Evolutionary conservation across 2,797 vertebrate genomes (phyloP), one percentile per base, ranked within the genome.

Genomic region (Sebastes flavidus): DNA sequence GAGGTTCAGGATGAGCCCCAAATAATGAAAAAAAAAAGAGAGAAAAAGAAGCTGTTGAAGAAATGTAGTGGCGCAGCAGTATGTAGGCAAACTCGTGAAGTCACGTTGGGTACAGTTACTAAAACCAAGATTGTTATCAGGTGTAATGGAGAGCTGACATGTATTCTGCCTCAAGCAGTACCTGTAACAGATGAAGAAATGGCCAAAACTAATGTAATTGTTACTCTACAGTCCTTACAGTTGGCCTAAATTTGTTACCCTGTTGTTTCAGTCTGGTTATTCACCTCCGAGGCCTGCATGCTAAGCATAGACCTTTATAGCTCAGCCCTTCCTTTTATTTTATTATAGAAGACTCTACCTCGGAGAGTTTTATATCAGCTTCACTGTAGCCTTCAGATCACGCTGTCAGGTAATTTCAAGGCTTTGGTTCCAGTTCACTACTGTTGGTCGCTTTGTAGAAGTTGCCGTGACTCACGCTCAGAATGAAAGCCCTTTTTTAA

Each of bases 121-220:
- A 75, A 68, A 83, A 66, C 60, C 69, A 61, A 49, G 63, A 52
- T 68, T 65, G 42, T 61, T 58, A 83, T 78, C 27, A 12, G 36
- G n/a, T 3, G 1, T 38, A 54, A 70, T 62, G 30, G 72, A 71
- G 16, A 60, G 46, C n/a, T 62, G 30, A 62, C 75, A 66, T 77
- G 60, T 27, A 14, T 70, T 71, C 2, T 62, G 46, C 70, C 29
- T 77, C 24, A 24, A 71, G 30, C 52, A 46, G 32, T 24, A 55
- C 12, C 65, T 34, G 24, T 24, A 60, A 42, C 12, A 32, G 38
- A 62, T 56, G 36, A 69, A 24, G 24, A 62, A 3, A 65, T 18
- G 30, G 16, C 24, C 24, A 7, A 42, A 46, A 49, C 54, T 38
- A 59, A 70, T 79, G 30, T 52, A n/a, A 62, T 13, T 67, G 13